These are phyloP conservation scores for Alethe castanea DNA, from an alignment of 2,113 vertebrate genomes.

Conservation along the genomic window DNA sequence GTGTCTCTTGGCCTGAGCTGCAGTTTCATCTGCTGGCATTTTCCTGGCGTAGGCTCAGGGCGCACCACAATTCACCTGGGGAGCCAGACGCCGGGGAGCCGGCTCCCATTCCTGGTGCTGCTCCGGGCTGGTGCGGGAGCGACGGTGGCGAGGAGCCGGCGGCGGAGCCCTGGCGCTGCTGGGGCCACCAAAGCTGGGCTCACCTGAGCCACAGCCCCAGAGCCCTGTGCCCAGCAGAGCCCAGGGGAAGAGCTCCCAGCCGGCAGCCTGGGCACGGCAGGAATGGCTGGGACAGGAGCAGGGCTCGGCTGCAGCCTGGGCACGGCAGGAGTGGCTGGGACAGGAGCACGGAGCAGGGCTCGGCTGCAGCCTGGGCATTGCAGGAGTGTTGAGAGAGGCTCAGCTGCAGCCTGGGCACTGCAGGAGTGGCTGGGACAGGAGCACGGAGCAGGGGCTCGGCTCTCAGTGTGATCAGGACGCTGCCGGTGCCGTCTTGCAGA, in stretches of 20 bases:
- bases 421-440: background rate
- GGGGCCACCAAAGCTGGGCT: fast-evolving
- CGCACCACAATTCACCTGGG: conserved; percentile 15
- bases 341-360: background rate
- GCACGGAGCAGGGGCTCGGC: background rate
- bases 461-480: background rate
- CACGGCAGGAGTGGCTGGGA: background rate
- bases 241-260: background rate
- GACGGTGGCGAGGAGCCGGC: background rate
- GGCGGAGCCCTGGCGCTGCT: background rate
- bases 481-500: conserved; percentile 32
- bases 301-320: background rate
- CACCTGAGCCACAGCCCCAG: background rate
- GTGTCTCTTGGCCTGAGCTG: background rate
- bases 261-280: background rate
- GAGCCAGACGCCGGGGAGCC: conserved; percentile 53
- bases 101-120: background rate
- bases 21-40: conserved; percentile 33
- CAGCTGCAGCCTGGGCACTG: background rate
- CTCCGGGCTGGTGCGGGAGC: background rate
- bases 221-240: background rate
- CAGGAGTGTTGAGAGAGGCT: background rate
- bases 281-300: background rate
- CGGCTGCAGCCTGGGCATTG: no score
- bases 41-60: conserved; percentile 48